A percentile compares a stretch with the other conserved stretches of the same genome.
Evolutionary conservation across 2,888 invertebrate species (phyloP).

Genomic region (Sarcophaga variegata): DNA sequence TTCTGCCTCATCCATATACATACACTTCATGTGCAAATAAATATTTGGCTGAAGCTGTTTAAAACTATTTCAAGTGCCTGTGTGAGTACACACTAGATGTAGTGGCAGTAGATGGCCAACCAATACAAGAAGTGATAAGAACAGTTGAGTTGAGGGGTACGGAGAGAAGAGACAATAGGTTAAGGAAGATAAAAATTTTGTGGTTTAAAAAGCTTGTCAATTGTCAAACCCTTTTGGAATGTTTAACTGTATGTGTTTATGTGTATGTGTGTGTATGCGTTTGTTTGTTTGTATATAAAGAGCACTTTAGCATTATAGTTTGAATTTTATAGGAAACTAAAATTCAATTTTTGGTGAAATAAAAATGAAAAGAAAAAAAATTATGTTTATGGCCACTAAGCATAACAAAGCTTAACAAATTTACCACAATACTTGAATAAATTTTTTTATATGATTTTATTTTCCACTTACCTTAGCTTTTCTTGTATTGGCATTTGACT

Average conservation of each 20-base stretch:
- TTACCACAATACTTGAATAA: slow-evolving; percentile 44
- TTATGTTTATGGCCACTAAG: slow-evolving; percentile 44
- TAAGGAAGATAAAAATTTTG: slow-evolving; percentile 22
- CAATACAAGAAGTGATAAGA: not conserved
- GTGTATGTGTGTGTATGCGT: too few relatives aligned
- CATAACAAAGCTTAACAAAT: slow-evolving; percentile 63
- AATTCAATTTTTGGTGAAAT: slow-evolving; percentile 15
- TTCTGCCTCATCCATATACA: not conserved
- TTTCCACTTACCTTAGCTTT: too few relatives aligned
- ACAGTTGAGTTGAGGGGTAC: not conserved
- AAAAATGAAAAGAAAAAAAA: not conserved
- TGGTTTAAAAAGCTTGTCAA: slow-evolving; percentile 74
- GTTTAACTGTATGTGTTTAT: not conserved
- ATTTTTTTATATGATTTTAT: not conserved
- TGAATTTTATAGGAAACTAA: slow-evolving; percentile 74
- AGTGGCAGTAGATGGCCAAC: not conserved
- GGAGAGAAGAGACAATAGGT: slow-evolving; percentile 8
- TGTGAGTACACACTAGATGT: not conserved
- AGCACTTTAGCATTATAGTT: slow-evolving; percentile 76
- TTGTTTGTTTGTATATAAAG: not conserved
- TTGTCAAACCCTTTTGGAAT: slow-evolving; percentile 74
- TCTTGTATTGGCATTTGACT: not conserved
- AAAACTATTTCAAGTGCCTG: slow-evolving; percentile 45
- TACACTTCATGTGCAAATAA: slow-evolving; percentile 33
- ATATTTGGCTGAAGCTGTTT: slow-evolving; percentile 29